Percentiles rank a stretch among this genome's conserved stretches.
Conservation (phyloP, 2,888 invertebrate genomes). For the Polydrusus cervinus region DNA sequence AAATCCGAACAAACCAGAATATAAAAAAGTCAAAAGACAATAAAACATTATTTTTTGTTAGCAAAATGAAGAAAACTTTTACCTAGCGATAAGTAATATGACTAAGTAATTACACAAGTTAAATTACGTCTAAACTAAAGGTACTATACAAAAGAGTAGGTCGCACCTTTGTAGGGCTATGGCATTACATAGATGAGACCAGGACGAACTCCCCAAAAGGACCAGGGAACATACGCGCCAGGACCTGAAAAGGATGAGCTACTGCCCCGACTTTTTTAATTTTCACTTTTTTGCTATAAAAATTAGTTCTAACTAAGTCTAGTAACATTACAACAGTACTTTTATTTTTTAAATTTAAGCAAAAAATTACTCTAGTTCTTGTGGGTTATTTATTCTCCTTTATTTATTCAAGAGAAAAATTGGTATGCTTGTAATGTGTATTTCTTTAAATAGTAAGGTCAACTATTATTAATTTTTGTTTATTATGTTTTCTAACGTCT, state of each 20-base stretch:
- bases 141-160: conserved; percentile 56
- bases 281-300: conserved; percentile 58
- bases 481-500: no score
- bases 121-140: conserved; percentile 37
- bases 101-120: conserved; percentile 12
- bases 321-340: conserved; percentile 48
- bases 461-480: no score
- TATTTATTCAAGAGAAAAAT: no score
- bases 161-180: conserved; percentile 69
- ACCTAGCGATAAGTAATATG: conserved; percentile 22
- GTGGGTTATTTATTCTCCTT: no score
- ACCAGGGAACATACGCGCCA: conserved; percentile 68
- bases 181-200: conserved; percentile 69
- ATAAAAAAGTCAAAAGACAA: background rate
- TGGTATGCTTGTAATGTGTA: no score
- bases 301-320: conserved; percentile 52
- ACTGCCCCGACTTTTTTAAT: conserved; percentile 69
- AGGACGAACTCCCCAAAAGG: conserved; percentile 69
- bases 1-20: no score
- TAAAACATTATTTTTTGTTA: conserved; percentile 27
- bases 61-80: conserved; percentile 19
- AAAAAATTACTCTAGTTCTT: conserved; percentile 27
- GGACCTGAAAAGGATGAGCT: conserved; percentile 71
- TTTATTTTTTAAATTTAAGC: conserved; percentile 38
- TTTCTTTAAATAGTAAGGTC: no score